Evolutionary conservation across 2,113 vertebrate species (phyloP).

Genomic region (Heliornis fulica): DNA sequence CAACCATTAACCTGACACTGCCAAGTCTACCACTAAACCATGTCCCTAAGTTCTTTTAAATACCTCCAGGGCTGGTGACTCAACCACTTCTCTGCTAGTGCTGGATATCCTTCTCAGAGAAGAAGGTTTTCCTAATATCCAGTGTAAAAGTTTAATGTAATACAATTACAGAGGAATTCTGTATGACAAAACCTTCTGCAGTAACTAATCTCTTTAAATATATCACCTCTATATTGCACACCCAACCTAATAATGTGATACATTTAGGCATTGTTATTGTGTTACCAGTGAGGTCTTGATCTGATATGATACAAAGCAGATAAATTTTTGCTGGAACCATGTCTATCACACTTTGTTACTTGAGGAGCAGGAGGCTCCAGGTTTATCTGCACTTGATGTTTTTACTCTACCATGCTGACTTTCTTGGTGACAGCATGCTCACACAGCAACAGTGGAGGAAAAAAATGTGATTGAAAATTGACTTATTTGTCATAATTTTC

Average conservation of each 20-base stretch:
- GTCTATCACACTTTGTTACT: background rate
- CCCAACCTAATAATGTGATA: rapidly evolving
- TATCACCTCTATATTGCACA: background rate
- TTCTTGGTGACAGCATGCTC: background rate
- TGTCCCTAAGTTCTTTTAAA: background rate
- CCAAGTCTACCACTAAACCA: background rate
- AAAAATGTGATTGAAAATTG: background rate
- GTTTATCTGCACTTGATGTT: background rate
- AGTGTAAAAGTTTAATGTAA: background rate
- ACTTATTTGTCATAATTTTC: background rate
- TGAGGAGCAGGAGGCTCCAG: background rate
- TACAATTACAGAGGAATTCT: background rate
- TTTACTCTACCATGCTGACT: background rate
- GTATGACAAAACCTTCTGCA: background rate
- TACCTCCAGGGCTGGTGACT: background rate
- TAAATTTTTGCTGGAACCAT: background rate
- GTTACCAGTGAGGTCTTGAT: background rate
- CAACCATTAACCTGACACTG: no score
- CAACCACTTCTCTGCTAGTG: background rate
- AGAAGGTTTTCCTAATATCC: background rate
- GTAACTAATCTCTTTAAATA: background rate
- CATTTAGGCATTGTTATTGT: background rate
- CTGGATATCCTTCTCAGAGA: background rate
- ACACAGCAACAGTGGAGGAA: background rate
- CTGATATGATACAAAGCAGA: background rate